Percentiles rank a stretch among this genome's conserved stretches.
Conservation (phyloP, 2,113 vertebrate genomes). For the Eurystomus gularis region DNA sequence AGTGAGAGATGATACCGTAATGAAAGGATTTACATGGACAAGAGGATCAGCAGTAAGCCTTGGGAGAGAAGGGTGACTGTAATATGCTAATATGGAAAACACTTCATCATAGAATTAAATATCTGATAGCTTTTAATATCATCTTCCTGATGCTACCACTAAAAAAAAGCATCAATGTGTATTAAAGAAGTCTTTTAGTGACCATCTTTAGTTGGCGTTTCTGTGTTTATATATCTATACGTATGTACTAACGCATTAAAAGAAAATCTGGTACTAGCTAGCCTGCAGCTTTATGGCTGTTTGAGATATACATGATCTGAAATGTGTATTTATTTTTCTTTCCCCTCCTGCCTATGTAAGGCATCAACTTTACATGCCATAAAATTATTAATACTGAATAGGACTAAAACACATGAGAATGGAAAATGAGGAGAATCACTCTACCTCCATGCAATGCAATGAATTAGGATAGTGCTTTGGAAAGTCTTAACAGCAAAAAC, state of each 20-base stretch:
- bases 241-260: background rate
- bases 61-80: background rate
- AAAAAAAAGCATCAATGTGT: background rate
- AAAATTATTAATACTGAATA: background rate
- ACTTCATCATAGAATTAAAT: background rate
- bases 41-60: background rate
- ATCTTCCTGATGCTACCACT: background rate
- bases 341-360: background rate
- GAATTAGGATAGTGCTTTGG: background rate
- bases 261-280: background rate
- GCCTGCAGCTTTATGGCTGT: background rate
- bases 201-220: background rate
- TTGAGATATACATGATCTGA: background rate
- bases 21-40: background rate
- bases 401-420: background rate
- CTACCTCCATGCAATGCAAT: background rate
- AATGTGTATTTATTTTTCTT: background rate
- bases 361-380: background rate
- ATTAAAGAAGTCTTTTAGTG: background rate
- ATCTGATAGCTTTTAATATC: background rate
- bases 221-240: background rate
- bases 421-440: background rate
- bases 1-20: constrained; percentile 3
- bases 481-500: background rate
- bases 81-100: background rate